Conservation (phyloP, 2,797 vertebrate genomes). For the Hapalemur alaotrensis region DNA sequence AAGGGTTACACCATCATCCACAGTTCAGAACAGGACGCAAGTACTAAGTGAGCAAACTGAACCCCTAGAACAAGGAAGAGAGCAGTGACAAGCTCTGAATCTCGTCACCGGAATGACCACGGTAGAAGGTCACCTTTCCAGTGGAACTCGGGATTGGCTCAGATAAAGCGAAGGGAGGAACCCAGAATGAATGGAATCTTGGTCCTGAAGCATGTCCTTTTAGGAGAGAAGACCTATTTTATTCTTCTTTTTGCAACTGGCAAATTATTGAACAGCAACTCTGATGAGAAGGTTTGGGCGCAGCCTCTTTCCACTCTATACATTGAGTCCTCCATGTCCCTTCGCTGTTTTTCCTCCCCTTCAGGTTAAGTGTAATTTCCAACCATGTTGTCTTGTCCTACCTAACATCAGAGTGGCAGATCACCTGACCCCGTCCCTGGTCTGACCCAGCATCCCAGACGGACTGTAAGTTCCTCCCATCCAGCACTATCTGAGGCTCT, state of each 20-base stretch:
- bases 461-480: neutral
- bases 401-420: fast-evolving
- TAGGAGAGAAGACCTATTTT: neutral
- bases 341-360: fast-evolving
- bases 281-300: neutral
- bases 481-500: fast-evolving
- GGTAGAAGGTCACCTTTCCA: too few species aligned
- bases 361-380: too few species aligned
- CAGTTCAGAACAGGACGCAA: fast-evolving
- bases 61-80: fast-evolving
- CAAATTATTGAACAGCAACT: neutral
- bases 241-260: neutral
- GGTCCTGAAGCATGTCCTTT: neutral
- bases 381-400: neutral
- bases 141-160: neutral
- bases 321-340: neutral
- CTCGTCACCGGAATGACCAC: fast-evolving
- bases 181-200: fast-evolving
- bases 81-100: fast-evolving
- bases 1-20: neutral
- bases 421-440: neutral
- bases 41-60: fast-evolving
- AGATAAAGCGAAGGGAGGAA: neutral
- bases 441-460: too few species aligned
- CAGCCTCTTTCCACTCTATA: fast-evolving